Evolutionary conservation across 2,113 vertebrate genomes (phyloP).

Genomic region (Rhombomys opimus): DNA sequence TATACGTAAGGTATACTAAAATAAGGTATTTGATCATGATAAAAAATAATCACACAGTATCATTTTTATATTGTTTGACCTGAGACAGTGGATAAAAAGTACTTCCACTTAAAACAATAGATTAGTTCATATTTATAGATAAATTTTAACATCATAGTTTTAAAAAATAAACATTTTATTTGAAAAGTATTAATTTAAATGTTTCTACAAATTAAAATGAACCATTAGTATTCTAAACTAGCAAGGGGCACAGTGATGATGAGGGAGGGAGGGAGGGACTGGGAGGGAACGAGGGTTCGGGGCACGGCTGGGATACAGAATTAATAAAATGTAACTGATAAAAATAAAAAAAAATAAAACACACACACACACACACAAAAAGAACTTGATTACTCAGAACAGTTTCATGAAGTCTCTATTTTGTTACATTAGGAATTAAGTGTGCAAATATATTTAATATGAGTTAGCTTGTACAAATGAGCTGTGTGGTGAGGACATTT

Average conservation of each 20-base stretch:
- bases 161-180: not conserved
- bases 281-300: no score
- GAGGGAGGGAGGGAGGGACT: no score
- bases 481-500: not conserved
- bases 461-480: not conserved
- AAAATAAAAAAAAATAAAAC: no score
- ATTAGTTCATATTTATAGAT: constrained; percentile 24
- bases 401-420: not conserved
- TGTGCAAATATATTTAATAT: not conserved
- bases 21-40: not conserved
- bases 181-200: not conserved
- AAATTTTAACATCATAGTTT: not conserved
- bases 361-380: no score
- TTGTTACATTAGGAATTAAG: not conserved
- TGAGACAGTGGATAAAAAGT: not conserved
- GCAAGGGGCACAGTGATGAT: no score
- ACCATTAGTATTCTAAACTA: not conserved
- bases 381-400: not conserved
- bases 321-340: no score
- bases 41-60: not conserved
- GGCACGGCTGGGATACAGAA: no score
- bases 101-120: not conserved
- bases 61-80: not conserved
- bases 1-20: not conserved
- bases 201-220: not conserved